Conservation (phyloP, 2,797 vertebrate genomes). For the Premnoplex brunnescens region DNA sequence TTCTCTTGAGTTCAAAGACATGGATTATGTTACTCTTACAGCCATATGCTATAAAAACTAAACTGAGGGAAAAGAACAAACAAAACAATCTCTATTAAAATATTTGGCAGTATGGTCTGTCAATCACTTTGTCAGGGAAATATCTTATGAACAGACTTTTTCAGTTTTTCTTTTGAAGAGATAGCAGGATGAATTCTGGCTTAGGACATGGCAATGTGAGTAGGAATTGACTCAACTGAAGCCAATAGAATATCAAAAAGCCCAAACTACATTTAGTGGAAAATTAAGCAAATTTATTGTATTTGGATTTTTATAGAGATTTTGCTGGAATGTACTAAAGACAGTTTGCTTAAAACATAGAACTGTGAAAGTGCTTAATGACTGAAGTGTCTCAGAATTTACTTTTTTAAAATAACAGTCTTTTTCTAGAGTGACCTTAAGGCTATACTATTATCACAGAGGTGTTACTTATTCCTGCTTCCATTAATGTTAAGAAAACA, state of each 20-base stretch:
- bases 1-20: not conserved
- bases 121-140: not conserved
- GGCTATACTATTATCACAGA: not conserved
- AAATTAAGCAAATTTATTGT: not conserved
- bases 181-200: not conserved
- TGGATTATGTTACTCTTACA: not conserved
- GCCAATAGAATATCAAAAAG: not conserved
- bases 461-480: not conserved
- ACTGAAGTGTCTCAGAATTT: not conserved
- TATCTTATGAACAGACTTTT: not conserved
- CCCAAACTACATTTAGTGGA: not conserved
- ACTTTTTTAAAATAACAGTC: not conserved
- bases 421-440: not conserved
- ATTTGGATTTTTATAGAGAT: not conserved
- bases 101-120: not conserved
- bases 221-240: not conserved
- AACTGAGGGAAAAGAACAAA: not conserved
- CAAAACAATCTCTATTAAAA: not conserved
- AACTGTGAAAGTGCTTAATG: not conserved
- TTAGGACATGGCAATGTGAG: not conserved
- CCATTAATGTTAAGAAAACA: not conserved
- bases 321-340: not conserved
- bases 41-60: not conserved
- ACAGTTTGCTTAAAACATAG: not conserved
- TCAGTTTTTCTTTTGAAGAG: not conserved